Base-by-base conservation (phyloP, 2,888 invertebrate genomes). In the Trichopoda pennipes region DNA sequence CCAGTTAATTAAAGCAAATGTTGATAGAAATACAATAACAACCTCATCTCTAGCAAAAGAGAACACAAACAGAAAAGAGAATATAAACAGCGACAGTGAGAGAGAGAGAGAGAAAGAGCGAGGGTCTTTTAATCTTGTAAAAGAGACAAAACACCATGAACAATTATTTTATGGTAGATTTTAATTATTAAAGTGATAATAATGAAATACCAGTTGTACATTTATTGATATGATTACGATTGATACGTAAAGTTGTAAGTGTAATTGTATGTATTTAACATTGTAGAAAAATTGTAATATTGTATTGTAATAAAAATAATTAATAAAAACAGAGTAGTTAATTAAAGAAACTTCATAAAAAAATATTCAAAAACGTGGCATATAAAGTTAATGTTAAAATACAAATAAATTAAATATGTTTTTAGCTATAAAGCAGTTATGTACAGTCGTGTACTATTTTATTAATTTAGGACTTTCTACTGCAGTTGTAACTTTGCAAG, bases 161-260 rank as follows among this genome's bases (percentile, higher is more conserved):
- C 82, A 82, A 68, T 61, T 82, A 61, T 82, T 66, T 75, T 82
- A 82, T 82, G 75, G 82, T 17, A 82, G 79, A 79, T 82, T 82
- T 82, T 82, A 79, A 74, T 44, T 49, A 21, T n/a, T 10, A n/a
- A 64, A 19, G 32, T 4, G 6, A 28, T 3, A 28, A 28, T 4
- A 35, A 56, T 32, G 32, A 58, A 16, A 16, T 10, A 63, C 17
- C 17, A 64, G 10, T 23, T 61, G 28, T 69, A 55, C 51, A 44
- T 69, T 51, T 17, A 58, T 69, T 69, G 60, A 78, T 60, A 72
- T 49, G 38, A 42, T 53, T 55, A 32, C n/a, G 19, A 63, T 44
- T 53, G 63, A 51, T 55, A n/a, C n/a, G n/a, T n/a, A 21, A 10
- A 55, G 44, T 66, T 60, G 53, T 63, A 74, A 56, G 69, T 73